Conservation (phyloP, 2,797 vertebrate genomes). For the Acanthornis magna region DNA sequence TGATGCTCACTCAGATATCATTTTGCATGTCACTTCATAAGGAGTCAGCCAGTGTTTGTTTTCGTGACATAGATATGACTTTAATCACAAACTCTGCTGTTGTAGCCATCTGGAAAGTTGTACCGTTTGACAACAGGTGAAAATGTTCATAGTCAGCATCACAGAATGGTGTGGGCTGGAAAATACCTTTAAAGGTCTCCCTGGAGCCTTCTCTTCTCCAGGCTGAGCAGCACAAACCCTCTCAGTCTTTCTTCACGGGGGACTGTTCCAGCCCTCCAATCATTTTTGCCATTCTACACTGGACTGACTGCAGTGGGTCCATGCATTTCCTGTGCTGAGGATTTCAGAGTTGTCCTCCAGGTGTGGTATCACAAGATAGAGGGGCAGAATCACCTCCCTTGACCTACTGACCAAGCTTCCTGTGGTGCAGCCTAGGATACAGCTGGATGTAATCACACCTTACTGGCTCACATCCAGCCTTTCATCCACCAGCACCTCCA, state of each 20-base stretch:
- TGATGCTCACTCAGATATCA: background rate
- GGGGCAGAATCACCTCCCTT: background rate
- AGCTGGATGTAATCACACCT: background rate
- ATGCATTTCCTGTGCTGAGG: background rate
- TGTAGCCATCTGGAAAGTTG: background rate
- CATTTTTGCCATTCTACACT: background rate
- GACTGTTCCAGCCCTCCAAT: background rate
- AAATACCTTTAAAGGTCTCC: background rate
- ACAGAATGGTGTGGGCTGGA: background rate
- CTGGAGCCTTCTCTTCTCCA: background rate
- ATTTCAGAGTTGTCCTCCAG: background rate
- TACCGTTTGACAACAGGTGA: background rate
- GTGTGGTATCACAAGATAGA: background rate
- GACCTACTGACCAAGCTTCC: background rate
- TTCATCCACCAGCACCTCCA: background rate
- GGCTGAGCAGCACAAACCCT: background rate
- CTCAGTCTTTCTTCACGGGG: background rate
- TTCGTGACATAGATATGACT: background rate
- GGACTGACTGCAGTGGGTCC: background rate
- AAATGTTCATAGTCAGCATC: background rate
- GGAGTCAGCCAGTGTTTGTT: background rate
- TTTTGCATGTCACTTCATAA: background rate
- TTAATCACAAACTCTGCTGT: background rate
- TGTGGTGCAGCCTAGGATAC: background rate
- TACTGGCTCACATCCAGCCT: background rate